Evolutionary conservation across 2,888 invertebrate genomes (phyloP), one percentile per base, ranked within the genome.

Genomic region (Morpho helenor): DNA sequence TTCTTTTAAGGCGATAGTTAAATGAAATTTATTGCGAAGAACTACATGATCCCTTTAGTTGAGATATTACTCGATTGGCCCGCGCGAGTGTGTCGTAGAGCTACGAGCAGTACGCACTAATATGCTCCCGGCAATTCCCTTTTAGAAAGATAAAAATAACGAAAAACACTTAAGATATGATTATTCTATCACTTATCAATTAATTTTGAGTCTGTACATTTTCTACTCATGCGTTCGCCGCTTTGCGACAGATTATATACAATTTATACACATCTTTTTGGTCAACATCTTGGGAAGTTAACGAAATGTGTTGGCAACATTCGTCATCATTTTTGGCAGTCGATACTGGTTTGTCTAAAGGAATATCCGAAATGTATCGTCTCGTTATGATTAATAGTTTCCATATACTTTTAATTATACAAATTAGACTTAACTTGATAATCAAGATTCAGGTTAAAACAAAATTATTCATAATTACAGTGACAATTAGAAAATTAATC

Each of bases 31-130:
- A 80, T 80, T 77, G 81, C 80, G 75, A 82, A 79, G 69, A 73
- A 75, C 80, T 72, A 79, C 56, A 80, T 87, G 87, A 79, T 87
- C 87, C 87, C 87, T 79, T 84, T 80, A 78, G 78, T 75, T 74
- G 83, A 84, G 82, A 81, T 82, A 85, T 80, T 78, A 77, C 83
- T 85, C 86, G 76, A 78, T 87, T 87, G 87, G 87, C 86, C 87
- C 87, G 78, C 85, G 69, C 76, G 76, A 79, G 77, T 75, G 75
- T 75, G 73, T 72, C 67, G 55, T 52, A 45, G 43, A 51, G 49
- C 57, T 57, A 49, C 48, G 57, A 58, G 59, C 54, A 47, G 45
- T 58, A 50, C 49, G 57, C 50, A 57, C 51, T 51, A 69, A 31
- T 31, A 70, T 79, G 80, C 76, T 80, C 81, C 82, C 84, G 77